Evolutionary conservation across 2,797 vertebrate genomes (phyloP), one percentile per base, ranked within the genome.

Genomic region (Xiphophorus birchmanni): DNA sequence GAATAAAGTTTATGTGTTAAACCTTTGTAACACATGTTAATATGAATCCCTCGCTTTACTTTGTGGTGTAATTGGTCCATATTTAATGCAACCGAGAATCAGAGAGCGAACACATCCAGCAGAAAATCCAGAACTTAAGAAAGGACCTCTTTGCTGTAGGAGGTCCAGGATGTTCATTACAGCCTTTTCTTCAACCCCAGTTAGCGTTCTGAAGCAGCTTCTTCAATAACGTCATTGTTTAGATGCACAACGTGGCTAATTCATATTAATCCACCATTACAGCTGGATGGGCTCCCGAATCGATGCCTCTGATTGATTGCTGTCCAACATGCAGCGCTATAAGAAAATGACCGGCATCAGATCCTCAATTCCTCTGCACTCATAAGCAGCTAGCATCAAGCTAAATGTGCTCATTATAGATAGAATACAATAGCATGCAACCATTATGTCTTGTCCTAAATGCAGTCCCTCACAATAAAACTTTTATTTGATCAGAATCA

Each of bases 201-300:
- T 86, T 75, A 73, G 77, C 77, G 58, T 23, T 86, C 84, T 80
- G 75, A 90, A 89, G 48, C 88, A 85, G 82, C 78, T 0, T 45
- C 78, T 79, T 84, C 86, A 86, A 85, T 91, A 89, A 89, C 83
- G 74, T 77, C 76, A 82, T 76, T 84, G 85, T 89, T 88, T 83
- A 77, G 75, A 89, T 82, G 84, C 91, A 87, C 83, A 80, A 77
- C 72, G 84, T 63, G 75, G 88, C 86, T 90, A 89, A 94, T 94
- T 92, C 86, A 92, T 91, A 88, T 90, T 91, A 91, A 93, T 94
- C 91, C 88, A 83, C 88, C 85, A 85, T 84, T 90, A 91, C 91
- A 87, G 82, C 76, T 75, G 91, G 87, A 87, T 90, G 82, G 79
- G 77, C 84, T 87, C 77, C 85, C 80, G 54, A 90, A 92, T 93